phyloP scores from a whole-genome alignment of 2,113 vertebrate species.

The Opisthocomus hoazin region DNA sequence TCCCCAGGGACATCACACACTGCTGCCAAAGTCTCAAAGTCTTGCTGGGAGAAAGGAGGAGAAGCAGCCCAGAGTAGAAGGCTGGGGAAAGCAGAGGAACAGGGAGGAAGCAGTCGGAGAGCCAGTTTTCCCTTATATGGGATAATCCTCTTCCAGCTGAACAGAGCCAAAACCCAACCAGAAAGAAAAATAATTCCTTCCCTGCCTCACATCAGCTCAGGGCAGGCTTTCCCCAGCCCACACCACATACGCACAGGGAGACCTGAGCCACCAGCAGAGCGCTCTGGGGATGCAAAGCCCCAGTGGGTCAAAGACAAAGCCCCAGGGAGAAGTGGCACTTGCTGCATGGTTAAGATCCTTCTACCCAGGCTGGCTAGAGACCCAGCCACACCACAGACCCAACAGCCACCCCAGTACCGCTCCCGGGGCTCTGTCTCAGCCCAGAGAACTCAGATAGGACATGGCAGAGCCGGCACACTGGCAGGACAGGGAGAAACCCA shows the following conservation, averaged over 20 bases:
- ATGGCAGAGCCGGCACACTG: not conserved
- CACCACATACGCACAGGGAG: not conserved
- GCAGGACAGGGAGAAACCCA: not conserved
- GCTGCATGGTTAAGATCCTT: not conserved
- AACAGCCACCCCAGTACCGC: rapidly evolving
- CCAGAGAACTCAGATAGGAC: not conserved
- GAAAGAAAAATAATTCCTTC: conserved; percentile 30
- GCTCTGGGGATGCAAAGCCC: not conserved
- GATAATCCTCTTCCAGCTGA: conserved; percentile 49
- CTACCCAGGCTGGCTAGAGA: not conserved
- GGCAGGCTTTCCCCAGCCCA: not conserved
- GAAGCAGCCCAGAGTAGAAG: not conserved
- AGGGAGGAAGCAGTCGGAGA: not conserved
- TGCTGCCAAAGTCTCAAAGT: not conserved
- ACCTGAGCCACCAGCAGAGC: not conserved
- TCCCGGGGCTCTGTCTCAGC: not conserved
- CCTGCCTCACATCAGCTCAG: not conserved
- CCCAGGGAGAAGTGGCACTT: not conserved
- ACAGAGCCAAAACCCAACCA: conserved; percentile 23
- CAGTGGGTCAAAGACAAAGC: not conserved
- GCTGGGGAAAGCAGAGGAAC: not conserved
- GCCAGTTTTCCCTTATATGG: conserved; percentile 68
- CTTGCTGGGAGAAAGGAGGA: not conserved
- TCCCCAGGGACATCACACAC: not conserved
- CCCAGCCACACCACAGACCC: not conserved